Evolutionary conservation across 2,888 invertebrate species (phyloP).

Genomic region (Dendrolimus houi): DNA sequence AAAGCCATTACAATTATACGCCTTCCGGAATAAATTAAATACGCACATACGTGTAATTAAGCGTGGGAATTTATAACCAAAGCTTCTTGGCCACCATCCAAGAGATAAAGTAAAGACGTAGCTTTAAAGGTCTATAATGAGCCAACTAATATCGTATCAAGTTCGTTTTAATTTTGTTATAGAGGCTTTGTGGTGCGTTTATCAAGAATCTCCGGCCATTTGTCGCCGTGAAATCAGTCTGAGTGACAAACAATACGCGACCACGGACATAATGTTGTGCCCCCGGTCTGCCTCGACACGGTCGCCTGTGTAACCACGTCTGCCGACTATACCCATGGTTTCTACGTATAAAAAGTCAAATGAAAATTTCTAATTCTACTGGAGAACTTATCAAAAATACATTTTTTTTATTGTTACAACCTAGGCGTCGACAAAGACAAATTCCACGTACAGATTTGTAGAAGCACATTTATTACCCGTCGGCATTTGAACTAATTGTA

Average conservation of each 20-base stretch:
- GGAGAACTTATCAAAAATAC: conserved; percentile 1
- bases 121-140: too few species aligned
- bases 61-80: conserved; percentile 12
- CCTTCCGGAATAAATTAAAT: too few species aligned
- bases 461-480: too few species aligned
- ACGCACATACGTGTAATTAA: too few species aligned
- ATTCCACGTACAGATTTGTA: too few species aligned
- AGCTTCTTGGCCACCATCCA: conserved; percentile 10
- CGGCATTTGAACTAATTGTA: too few species aligned
- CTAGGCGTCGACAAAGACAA: too few species aligned
- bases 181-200: conserved; percentile 38
- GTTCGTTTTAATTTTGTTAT: conserved; percentile 53
- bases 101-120: not conserved
- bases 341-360: too few species aligned
- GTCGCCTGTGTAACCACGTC: conserved; percentile 37
- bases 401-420: too few species aligned
- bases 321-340: conserved; percentile 23
- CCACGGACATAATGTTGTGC: conserved; percentile 59
- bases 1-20: too few species aligned
- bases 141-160: conserved; percentile 23
- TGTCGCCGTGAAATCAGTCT: conserved; percentile 60
- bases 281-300: conserved; percentile 39
- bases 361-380: too few species aligned
- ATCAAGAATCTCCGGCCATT: conserved; percentile 58
- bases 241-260: conserved; percentile 70